phyloP scores from a whole-genome alignment of 92 coral and sea anemone species.

The Paramuricea clavata region DNA sequence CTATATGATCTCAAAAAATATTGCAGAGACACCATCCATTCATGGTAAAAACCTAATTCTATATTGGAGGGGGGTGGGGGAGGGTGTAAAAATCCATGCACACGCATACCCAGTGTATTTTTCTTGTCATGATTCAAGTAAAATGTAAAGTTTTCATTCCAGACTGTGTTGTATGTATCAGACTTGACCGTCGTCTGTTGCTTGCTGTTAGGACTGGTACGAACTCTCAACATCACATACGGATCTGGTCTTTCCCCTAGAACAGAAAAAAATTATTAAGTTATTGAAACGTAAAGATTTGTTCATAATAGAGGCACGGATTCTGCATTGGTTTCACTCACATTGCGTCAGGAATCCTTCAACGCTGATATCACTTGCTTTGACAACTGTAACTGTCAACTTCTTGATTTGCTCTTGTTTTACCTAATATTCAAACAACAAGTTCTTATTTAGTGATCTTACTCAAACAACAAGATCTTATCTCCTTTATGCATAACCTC shows the following conservation, averaged over 20 bases:
- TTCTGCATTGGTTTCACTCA: neutral
- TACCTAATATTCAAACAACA: slow-evolving; percentile 5
- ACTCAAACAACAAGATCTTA: no score
- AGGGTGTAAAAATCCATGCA: neutral
- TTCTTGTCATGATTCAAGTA: slow-evolving; percentile 58
- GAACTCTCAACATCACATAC: slow-evolving; percentile 60
- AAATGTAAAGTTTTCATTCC: slow-evolving; percentile 55
- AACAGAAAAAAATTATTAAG: neutral
- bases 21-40: no score
- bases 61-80: no score
- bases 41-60: no score
- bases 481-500: no score
- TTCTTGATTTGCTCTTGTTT: slow-evolving; percentile 11
- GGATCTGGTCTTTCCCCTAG: slow-evolving; percentile 72
- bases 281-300: neutral
- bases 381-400: neutral
- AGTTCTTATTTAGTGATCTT: no score
- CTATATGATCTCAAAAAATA: no score
- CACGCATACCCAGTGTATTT: slow-evolving; percentile 56
- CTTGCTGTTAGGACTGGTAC: slow-evolving; percentile 48
- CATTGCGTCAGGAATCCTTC: neutral
- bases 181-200: slow-evolving; percentile 49
- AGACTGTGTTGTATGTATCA: slow-evolving; percentile 57
- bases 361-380: neutral
- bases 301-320: neutral